Base-by-base conservation (phyloP, 1,140 invertebrate genomes). In the Alviniconcha marisindica region DNA sequence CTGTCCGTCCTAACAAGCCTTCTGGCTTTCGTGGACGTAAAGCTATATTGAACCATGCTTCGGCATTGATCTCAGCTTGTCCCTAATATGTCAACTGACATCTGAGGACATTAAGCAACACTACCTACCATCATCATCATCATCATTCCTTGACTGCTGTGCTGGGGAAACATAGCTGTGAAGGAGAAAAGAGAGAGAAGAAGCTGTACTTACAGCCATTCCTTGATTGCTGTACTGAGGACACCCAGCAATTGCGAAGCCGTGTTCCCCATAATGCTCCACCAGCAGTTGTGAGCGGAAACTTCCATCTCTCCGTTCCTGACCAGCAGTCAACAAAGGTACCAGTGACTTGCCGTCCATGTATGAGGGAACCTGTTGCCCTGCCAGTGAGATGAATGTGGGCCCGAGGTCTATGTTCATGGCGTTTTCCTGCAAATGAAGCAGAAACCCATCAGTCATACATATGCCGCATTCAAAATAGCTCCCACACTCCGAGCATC, bases 401-500 rank as follows among this genome's bases (percentile, higher is more conserved):
- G 96, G 95, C 31, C 96, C 96, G 42, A 98, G 91, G 91, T 98
- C 97, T 36, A 98, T 95, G 86, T 96, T 96, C 21, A 96, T 94
- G 0, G 96, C 94, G 21, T 96, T 95, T 73, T 94, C 93, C 31
- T 93, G 86, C 63, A 94, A 88, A 77, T 1, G 7, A 76, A n/a
- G 24, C 40, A n/a, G 4, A 44, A 44, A 40, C 2, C 15, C 24
- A 3, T n/a, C n/a, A n/a, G n/a, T n/a, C n/a, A n/a, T n/a, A n/a
- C n/a, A n/a, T n/a, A n/a, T n/a, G n/a, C n/a, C n/a, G n/a, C n/a
- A n/a, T n/a, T n/a, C n/a, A n/a, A n/a, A n/a, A n/a, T n/a, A n/a
- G n/a, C n/a, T n/a, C n/a, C n/a, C n/a, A n/a, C n/a, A n/a, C n/a
- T n/a, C n/a, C n/a, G n/a, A n/a, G n/a, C n/a, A n/a, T n/a, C n/a